Percentiles rank a stretch among this genome's conserved stretches.
These are phyloP conservation scores for Coryphaenoides rupestris DNA, from an alignment of 2,113 vertebrate species.

Conservation along the genomic window DNA sequence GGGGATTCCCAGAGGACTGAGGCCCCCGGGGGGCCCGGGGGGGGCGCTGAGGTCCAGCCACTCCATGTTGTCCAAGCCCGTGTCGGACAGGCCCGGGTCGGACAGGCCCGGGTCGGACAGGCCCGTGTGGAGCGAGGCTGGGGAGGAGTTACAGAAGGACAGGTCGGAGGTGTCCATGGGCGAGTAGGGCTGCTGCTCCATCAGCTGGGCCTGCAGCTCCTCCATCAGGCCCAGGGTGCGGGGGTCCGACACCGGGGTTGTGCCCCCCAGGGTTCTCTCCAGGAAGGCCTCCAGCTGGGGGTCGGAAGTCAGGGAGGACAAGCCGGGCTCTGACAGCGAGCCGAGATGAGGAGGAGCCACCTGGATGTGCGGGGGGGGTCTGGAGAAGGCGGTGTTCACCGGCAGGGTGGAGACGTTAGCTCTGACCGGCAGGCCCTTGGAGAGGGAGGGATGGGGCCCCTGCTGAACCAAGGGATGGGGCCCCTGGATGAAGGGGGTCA, in stretches of 20 bases:
- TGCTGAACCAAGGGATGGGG: no score
- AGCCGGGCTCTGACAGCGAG: constrained; percentile 66
- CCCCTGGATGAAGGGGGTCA: constrained; percentile 91
- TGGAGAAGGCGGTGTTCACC: constrained; percentile 84
- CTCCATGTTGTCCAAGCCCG: constrained; percentile 93
- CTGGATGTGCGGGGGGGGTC: constrained; percentile 87
- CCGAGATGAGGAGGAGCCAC: constrained; percentile 75
- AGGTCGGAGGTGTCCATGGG: constrained; percentile 93
- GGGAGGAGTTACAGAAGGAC: constrained; percentile 75
- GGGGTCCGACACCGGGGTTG: constrained; percentile 60
- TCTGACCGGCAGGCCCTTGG: constrained; percentile 86
- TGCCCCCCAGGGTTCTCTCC: constrained; percentile 79
- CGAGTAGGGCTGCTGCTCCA: constrained; percentile 84
- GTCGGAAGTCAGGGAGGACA: constrained; percentile 82
- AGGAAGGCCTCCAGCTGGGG: constrained; percentile 94
- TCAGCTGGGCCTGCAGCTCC: constrained; percentile 88
- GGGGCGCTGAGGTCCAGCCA: constrained; percentile 96
- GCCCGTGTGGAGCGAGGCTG: constrained; percentile 80
- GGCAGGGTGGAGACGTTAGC: constrained; percentile 91
- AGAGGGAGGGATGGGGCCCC: constrained; percentile 77
- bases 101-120: constrained; percentile 88
- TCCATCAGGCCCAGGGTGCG: constrained; percentile 82
- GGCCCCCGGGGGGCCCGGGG: constrained; percentile 74
- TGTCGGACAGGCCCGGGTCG: no score
- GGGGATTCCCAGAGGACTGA: constrained; percentile 84